Evolutionary conservation across 2,888 invertebrate genomes (phyloP).

Genomic region (Aporophyla lueneburgensis): DNA sequence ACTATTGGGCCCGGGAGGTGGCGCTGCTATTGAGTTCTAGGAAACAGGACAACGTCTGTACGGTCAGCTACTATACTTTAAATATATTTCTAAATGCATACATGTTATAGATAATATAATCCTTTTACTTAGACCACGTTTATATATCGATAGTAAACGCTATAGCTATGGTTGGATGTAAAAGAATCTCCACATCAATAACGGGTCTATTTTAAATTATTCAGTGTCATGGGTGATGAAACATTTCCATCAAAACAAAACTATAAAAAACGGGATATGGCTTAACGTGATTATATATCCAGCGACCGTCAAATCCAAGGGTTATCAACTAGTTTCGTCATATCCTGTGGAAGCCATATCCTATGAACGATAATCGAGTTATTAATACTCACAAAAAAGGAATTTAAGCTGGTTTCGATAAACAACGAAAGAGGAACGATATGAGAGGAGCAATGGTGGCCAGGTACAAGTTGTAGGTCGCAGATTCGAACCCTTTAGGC

Average conservation of each 20-base stretch:
- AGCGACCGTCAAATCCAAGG: background rate
- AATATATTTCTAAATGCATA: no score
- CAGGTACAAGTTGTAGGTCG: no score
- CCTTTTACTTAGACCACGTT: background rate
- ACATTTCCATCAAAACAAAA: constrained; percentile 10
- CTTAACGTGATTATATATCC: background rate
- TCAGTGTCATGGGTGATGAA: background rate
- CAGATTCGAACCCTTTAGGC: no score
- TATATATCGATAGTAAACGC: background rate
- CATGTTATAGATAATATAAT: no score
- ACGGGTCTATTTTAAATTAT: constrained; percentile 10
- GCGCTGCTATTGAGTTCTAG: no score
- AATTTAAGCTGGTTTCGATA: background rate
- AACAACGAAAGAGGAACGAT: no score
- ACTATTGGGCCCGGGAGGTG: no score
- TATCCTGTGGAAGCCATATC: constrained; percentile 32
- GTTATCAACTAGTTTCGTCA: constrained; percentile 20
- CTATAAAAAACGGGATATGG: constrained; percentile 21
- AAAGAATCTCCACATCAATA: background rate
- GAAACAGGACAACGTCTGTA: no score
- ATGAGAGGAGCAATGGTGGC: no score
- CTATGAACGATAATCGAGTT: constrained; percentile 11
- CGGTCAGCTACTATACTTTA: no score
- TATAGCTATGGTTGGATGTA: background rate
- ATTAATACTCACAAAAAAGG: background rate